Conservation (phyloP, 2,797 vertebrate genomes). For the Triplophysa bombifrons region DNA sequence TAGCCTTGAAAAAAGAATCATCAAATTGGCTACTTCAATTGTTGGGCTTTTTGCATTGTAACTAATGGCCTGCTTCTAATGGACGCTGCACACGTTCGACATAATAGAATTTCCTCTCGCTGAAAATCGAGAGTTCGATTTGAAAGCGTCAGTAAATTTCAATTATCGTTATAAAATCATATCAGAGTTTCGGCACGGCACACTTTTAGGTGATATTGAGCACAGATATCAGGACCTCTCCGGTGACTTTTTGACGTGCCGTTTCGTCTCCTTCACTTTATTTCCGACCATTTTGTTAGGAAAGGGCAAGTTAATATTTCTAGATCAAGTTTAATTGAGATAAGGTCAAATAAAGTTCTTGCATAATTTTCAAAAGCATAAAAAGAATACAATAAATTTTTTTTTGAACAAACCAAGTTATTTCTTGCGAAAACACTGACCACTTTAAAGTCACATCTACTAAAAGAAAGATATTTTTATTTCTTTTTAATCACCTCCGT, state of each 20-base stretch:
- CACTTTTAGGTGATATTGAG: slow-evolving; percentile 81
- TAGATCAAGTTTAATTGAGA: slow-evolving; percentile 22
- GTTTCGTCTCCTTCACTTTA: slow-evolving; percentile 81
- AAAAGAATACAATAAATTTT: neutral
- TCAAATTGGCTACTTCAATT: slow-evolving; percentile 76
- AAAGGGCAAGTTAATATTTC: slow-evolving; percentile 41
- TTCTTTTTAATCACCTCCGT: neutral
- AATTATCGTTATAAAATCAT: slow-evolving; percentile 83
- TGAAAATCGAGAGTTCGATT: slow-evolving; percentile 75
- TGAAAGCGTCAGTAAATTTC: slow-evolving; percentile 84
- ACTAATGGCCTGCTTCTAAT: slow-evolving; percentile 83
- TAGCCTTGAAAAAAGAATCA: slow-evolving; percentile 78
- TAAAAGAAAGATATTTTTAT: neutral
- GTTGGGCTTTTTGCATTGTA: slow-evolving; percentile 81
- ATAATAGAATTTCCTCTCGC: slow-evolving; percentile 81
- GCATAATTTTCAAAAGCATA: slow-evolving; percentile 1
- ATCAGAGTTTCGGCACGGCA: slow-evolving; percentile 78
- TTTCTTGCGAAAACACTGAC: neutral
- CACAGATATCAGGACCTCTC: slow-evolving; percentile 76
- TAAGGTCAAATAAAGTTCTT: slow-evolving; percentile 13
- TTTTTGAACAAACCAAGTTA: neutral
- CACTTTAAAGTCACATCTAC: neutral
- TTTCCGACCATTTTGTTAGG: slow-evolving; percentile 65
- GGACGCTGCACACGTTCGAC: slow-evolving; percentile 76
- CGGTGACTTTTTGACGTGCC: slow-evolving; percentile 72